phyloP scores from a whole-genome alignment of 1,140 invertebrate species.

The Polypedilum vanderplanki region DNA sequence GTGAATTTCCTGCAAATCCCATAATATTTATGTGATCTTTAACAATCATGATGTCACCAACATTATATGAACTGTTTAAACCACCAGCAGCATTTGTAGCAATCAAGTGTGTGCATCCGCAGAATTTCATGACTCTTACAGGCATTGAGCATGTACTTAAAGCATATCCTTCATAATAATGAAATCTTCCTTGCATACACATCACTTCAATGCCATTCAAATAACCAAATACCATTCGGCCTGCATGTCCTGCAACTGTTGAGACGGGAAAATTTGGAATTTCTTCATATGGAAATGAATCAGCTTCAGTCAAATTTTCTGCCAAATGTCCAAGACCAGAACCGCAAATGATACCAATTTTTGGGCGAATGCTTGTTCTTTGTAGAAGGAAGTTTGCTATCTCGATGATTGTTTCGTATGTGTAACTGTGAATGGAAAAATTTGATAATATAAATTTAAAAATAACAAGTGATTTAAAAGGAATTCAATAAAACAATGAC shows the following conservation, averaged over 20 bases:
- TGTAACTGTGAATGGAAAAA: conserved; percentile 57
- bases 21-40: conserved; percentile 90
- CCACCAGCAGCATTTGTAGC: conserved; percentile 89
- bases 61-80: conserved; percentile 69
- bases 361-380: conserved; percentile 59
- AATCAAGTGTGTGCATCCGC: conserved; percentile 75
- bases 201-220: conserved; percentile 66
- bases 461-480: no score
- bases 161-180: conserved; percentile 89
- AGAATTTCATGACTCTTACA: conserved; percentile 81
- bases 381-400: conserved; percentile 64
- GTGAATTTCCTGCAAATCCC: conserved; percentile 82
- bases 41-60: conserved; percentile 92
- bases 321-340: conserved; percentile 68
- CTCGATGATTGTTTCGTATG: conserved; percentile 65
- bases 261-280: conserved; percentile 83
- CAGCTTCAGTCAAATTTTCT: conserved; percentile 62
- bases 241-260: conserved; percentile 80
- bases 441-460: background rate
- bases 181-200: conserved; percentile 89
- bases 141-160: conserved; percentile 85
- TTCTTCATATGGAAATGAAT: conserved; percentile 67
- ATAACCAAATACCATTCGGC: conserved; percentile 76
- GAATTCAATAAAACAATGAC: no score
- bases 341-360: conserved; percentile 87